Evolutionary conservation across 2,797 vertebrate genomes (phyloP), one percentile per base, ranked within the genome.

Genomic region (Harpagifer antarcticus): DNA sequence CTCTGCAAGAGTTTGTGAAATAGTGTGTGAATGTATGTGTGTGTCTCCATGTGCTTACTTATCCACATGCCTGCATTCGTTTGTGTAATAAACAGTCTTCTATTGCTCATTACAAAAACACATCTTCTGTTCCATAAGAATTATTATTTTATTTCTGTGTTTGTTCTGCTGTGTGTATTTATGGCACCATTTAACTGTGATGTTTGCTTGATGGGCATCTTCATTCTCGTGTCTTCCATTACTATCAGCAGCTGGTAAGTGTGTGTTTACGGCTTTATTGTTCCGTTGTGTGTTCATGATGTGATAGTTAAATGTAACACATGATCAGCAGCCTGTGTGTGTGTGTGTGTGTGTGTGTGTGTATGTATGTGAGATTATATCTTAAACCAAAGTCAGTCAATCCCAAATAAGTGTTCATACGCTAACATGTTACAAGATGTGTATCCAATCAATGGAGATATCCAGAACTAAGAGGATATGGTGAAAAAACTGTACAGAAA

Each of bases 181-280:
- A 88, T 77, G 85, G 74, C 61, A 68, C 68, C 66, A 82, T 88
- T 90, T 83, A 76, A 84, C 64, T 62, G 57, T 61, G 73, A 79
- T 86, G 64, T 83, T 68, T 86, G 76, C 77, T 80, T 86, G 81
- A 87, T 77, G 72, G 79, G 72, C 58, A 76, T 72, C 64, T 76
- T 70, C 71, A 82, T 79, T 53, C 69, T 67, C 27, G 44, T 53
- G 60, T 50, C 62, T 78, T 83, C 64, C 45, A 79, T 87, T 83
- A 75, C 72, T 58, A 76, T 82, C 63, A 69, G 56, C 48, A 64
- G 74, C 40, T 37, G 33, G 53, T 52, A 40, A 59, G 78, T 62
- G 66, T 63, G 48, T 69, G 70, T 74, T 67, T 59, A 69, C 68
- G 31, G 74, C 80, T 73, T 62, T 9, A 43, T 23, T 55, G 53